Percentiles rank a stretch among this genome's conserved stretches.
Conservation (phyloP, 2,797 vertebrate genomes). For the Hippopotamyrus pictus region DNA sequence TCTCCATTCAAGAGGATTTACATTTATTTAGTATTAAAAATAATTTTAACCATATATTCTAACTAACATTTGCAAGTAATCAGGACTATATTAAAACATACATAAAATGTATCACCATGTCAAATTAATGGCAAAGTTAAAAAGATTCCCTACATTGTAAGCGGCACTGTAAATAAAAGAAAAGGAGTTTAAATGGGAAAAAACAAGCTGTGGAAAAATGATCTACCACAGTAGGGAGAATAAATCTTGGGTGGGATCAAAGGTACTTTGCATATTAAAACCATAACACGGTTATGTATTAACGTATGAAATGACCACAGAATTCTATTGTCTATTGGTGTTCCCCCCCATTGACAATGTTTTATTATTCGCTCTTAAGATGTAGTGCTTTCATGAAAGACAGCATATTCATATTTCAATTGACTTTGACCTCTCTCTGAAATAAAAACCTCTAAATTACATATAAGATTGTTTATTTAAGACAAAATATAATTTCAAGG, state of each 20-base stretch:
- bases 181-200: not conserved
- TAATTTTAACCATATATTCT: not conserved
- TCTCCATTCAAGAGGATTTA: not conserved
- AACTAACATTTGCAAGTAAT: not conserved
- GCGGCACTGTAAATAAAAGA: not conserved
- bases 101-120: not conserved
- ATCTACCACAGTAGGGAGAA: not conserved
- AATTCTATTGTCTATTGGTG: not conserved
- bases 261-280: not conserved
- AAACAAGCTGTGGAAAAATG: not conserved
- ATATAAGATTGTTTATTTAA: not conserved
- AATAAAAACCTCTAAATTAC: not conserved
- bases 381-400: not conserved
- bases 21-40: not conserved
- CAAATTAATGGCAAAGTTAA: not conserved
- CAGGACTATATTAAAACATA: not conserved
- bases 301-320: not conserved
- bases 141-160: not conserved
- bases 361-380: not conserved
- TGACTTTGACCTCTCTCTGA: not conserved
- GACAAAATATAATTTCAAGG: not conserved
- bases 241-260: not conserved
- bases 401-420: not conserved
- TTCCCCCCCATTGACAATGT: not conserved
- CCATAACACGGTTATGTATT: not conserved